Conservation (phyloP, 2,888 invertebrate genomes). For the Archips crataeganus region DNA sequence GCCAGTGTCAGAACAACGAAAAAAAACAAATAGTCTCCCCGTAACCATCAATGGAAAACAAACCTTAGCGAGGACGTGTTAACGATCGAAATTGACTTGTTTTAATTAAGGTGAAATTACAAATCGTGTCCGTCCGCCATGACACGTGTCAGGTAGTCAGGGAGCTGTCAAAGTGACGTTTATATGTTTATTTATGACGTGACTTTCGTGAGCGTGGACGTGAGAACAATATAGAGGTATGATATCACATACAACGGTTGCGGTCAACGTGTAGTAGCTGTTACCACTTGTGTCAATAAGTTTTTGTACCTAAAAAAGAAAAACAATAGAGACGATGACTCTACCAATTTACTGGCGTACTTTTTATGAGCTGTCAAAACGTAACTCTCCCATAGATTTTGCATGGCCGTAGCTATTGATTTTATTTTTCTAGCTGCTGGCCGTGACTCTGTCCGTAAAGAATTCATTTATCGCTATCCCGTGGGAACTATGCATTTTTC, state of each 20-base stretch:
- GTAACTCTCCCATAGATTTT: no score
- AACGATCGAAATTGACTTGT: slow-evolving; percentile 48
- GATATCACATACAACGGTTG: slow-evolving; percentile 33
- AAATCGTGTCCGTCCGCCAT: slow-evolving; percentile 62
- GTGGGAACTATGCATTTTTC: no score
- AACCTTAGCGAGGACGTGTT: slow-evolving; percentile 40
- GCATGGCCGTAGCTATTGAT: no score
- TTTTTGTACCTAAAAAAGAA: no score
- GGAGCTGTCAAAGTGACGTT: slow-evolving; percentile 77
- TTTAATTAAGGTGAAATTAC: slow-evolving; percentile 43
- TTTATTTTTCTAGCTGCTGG: no score
- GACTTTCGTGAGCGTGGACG: slow-evolving; percentile 64
- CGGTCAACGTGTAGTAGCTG: no score
- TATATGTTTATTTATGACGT: slow-evolving; percentile 76
- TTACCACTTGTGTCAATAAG: no score
- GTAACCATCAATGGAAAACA: slow-evolving; percentile 41
- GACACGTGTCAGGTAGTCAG: slow-evolving; percentile 73
- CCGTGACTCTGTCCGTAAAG: no score
- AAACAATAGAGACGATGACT: no score
- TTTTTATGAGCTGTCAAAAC: no score
- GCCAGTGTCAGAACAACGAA: slow-evolving; percentile 51
- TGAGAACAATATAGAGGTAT: slow-evolving; percentile 58
- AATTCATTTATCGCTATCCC: no score
- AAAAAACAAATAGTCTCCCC: slow-evolving; percentile 48
- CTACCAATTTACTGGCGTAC: no score